Base-by-base conservation (phyloP, 2,113 vertebrate genomes). In the Anolis carolinensis region DNA sequence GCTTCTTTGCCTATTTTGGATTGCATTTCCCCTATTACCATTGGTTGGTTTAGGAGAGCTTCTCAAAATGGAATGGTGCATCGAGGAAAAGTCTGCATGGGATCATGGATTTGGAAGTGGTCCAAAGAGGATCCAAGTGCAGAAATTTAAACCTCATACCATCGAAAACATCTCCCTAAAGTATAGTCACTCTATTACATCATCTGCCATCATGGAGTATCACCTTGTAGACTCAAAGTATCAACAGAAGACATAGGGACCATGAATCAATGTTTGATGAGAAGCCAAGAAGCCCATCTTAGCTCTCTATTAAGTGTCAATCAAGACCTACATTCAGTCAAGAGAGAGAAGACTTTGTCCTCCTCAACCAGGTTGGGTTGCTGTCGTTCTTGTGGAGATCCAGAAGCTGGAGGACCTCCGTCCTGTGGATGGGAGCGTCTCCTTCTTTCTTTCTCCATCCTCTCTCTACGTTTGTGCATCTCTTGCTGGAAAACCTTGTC, bases 311-410 rank as follows among this genome's bases (percentile, higher is more conserved):
- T 55, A 30, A 27, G 8, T 36, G 27, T 9, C 85, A 76, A 63
- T 25, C 30, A 32, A 30, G 21, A 55, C 92, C 55, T 82, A 95
- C 94, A 84, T 14, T 91, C 4, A 5, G 85, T 84, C 14, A 95
- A 55, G 86, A 94, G 80, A 0, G 30, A 10, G 3, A 86, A 36
- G 34, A 93, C 73, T 50, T 88, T 90, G 0, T 91, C 67, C 1
- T 89, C 52, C 1, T 89, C 63, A 36, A 80, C 55, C 21, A 55
- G 10, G 3, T 71, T 44, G 0, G 23, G 36, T 1, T 11, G 32
- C 68, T 32, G 80, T 82, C 86, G 74, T 4, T 0, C 1, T 1
- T 21, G 50, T 30, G 13, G 67, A 3, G 67, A 2, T 0, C 36
- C 25, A 21, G 23, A 23, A 4, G 80, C 1, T 0, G 8, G 25